Evolutionary conservation across 2,113 vertebrate genomes (phyloP), one percentile per base, ranked within the genome.

Genomic region (Periophthalmodon schlosseri): DNA sequence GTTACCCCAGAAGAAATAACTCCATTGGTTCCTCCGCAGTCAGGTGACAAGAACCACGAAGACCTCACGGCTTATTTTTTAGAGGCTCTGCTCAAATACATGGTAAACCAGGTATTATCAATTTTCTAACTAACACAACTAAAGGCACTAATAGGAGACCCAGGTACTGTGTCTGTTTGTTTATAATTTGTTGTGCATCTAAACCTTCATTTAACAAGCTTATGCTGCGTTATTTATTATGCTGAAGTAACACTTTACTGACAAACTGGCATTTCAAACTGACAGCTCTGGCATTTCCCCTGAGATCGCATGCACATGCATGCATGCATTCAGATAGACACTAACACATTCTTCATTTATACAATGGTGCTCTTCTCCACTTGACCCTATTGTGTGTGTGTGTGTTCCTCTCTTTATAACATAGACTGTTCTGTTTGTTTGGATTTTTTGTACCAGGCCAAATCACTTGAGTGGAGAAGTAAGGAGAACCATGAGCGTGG

Each of bases 401-500:
- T n/a, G 63, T 6, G 28, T 60, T 44, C 61, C 20, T 78, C 28
- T 77, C 75, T 69, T 58, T 77, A 21, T 73, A 70, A 88, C 78
- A 79, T 76, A 80, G 61, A 69, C 70, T 12, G n/a, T n/a, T 34
- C 39, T 20, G 24, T 82, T 71, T 77, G 52, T 85, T 15, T 77
- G 44, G 68, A 1, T 83, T n/a, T 90, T 52, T 8, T 86, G 70
- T 65, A 89, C 84, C 91, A 99, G 98, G 97, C 98, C 67, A 98
- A 98, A 86, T 97, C 97, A 92, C 96, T 99, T 76, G 97, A 99
- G 93, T 99, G 98, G 98, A 96, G 95, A 83, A 97, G 96, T 91
- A 98, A 98, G 89, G 98, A 99, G 90, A 99, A 99, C 84, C 97
- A 99, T 77, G 97, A 99, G 91, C 97, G 95, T 76, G 97, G 97